Percentiles rank a stretch among this genome's conserved stretches.
Evolutionary conservation across 2,113 vertebrate genomes (phyloP).

Genomic region (Gopherus evgoodei): DNA sequence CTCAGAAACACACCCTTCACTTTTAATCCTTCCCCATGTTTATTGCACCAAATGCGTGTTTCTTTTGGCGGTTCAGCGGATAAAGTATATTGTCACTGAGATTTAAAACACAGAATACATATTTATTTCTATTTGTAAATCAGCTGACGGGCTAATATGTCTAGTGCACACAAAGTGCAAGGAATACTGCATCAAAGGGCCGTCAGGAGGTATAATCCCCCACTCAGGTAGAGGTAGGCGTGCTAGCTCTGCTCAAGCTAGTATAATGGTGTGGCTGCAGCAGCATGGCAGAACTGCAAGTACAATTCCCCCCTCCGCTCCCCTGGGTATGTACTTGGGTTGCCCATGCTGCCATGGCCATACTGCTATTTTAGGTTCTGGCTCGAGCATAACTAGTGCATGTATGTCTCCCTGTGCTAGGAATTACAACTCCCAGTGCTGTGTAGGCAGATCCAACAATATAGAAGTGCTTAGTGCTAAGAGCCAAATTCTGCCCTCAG

Average conservation of each 20-base stretch:
- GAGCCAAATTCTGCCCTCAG: not conserved
- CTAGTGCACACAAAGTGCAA: not conserved
- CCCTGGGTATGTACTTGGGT: not conserved
- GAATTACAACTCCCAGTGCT: not conserved
- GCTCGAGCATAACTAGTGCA: not conserved
- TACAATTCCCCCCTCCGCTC: not conserved
- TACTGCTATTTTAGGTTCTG: not conserved
- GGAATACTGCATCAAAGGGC: not conserved
- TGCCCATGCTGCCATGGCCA: not conserved
- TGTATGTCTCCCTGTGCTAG: not conserved
- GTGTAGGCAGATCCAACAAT: not conserved
- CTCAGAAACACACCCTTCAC: not conserved
- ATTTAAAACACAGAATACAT: not conserved
- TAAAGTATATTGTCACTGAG: not conserved
- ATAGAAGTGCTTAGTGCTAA: rapidly evolving
- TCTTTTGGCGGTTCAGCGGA: not conserved
- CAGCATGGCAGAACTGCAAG: not conserved
- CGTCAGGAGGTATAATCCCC: not conserved
- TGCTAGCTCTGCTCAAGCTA: not conserved
- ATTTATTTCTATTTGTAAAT: not conserved
- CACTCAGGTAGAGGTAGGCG: not conserved
- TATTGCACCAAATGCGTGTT: not conserved
- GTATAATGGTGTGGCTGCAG: not conserved
- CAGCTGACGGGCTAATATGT: not conserved
- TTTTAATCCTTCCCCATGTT: not conserved